Evolutionary conservation across 2,888 invertebrate genomes (phyloP), one percentile per base, ranked within the genome.

Genomic region (Busseola fusca): DNA sequence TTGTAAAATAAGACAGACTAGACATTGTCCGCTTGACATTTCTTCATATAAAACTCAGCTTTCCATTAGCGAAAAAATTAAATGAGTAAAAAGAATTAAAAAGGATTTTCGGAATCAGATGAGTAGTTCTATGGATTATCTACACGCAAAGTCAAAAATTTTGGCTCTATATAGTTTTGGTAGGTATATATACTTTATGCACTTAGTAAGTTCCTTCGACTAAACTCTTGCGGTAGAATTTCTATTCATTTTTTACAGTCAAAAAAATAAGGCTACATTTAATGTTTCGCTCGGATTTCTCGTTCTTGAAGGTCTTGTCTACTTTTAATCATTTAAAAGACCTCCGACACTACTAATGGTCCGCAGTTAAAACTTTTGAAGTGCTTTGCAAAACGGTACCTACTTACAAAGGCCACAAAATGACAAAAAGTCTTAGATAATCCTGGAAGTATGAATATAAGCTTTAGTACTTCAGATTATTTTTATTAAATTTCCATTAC

Each of bases 371-470:
- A 69, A 50, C 42, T 27, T 76, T 50, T 45, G 14, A 63, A 76
- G 30, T 45, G 45, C 52, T 75, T 58, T 58, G 21, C 14, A 34
- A 56, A 75, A 48, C 60, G 48, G 64, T 42, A 56, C 34, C 34
- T 5, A 34, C 56, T 66, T 57, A 42, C 16, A 54, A 60, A 54
- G 45, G 18, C 30, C 21, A 25, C 14, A 54, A 40, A 48, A 42
- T 48, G 30, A 34, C n/a, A 34, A 62, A 75, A 76, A 25, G 64
- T 69, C 7, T 34, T 16, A 69, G 16, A 59, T 68, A 50, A 64
- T 56, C 14, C 18, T 59, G 9, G 21, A 52, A 34, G 40, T 34
- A 14, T 37, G 30, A 25, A 48, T 14, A 40, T 16, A 42, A 10
- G 2, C 37, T 70, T 42, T 16, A 40, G 40, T 45, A 34, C 58